Conservation (phyloP, 2,113 vertebrate genomes). For the Xenopus laevis region DNA sequence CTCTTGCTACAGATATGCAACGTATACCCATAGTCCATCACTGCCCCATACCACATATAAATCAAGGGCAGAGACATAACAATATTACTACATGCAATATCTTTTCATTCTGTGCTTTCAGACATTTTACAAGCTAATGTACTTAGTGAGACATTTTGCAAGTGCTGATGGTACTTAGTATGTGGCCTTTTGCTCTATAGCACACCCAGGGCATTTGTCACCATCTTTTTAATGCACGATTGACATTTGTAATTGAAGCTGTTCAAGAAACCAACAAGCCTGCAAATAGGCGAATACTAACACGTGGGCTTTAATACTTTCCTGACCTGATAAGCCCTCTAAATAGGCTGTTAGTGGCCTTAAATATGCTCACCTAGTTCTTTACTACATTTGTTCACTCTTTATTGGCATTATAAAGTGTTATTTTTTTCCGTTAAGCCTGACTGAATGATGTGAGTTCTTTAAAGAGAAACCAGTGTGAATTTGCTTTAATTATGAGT, state of each 20-base stretch:
- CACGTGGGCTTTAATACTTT: constrained; percentile 3
- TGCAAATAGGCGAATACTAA: constrained; percentile 3
- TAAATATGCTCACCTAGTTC: background rate
- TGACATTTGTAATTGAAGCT: constrained; percentile 35
- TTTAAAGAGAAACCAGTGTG: too few species aligned
- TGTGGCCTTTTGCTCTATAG: constrained; percentile 23
- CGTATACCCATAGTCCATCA: too few species aligned
- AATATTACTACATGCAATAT: too few species aligned
- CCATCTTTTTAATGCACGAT: constrained; percentile 22
- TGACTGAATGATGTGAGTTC: too few species aligned
- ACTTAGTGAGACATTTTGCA: constrained; percentile 30
- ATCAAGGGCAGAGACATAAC: too few species aligned
- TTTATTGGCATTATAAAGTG: too few species aligned
- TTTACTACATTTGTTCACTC: background rate
- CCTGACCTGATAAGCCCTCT: background rate
- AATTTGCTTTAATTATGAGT: too few species aligned
- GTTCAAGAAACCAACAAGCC: background rate
- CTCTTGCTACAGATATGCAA: too few species aligned
- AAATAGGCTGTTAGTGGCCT: background rate
- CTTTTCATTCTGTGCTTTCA: constrained; percentile 24
- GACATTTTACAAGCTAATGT: constrained; percentile 39
- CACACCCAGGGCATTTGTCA: constrained; percentile 32
- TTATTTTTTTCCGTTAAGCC: too few species aligned
- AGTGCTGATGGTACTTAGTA: constrained; percentile 38
- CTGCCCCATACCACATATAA: too few species aligned